Percentiles rank a stretch among this genome's conserved stretches.
phyloP scores from a whole-genome alignment of 1,140 invertebrate genomes.

The Paralvinella palmiformis region DNA sequence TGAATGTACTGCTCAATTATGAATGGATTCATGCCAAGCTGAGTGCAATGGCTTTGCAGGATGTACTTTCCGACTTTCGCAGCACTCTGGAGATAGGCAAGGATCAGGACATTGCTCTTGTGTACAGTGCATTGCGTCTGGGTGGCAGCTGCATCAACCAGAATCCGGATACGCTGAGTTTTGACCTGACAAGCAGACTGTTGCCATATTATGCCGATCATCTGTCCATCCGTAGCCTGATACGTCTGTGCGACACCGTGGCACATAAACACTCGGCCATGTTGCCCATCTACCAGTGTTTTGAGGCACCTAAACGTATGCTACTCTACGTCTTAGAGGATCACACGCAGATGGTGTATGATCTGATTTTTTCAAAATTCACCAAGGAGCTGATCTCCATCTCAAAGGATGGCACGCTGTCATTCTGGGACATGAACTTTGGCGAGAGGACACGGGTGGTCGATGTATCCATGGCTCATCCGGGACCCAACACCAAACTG shows the following conservation, averaged over 20 bases:
- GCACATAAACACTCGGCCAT: conserved; percentile 18
- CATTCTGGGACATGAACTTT: conserved; percentile 18
- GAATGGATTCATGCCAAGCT: conserved; percentile 95
- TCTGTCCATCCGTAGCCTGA: conserved; percentile 69
- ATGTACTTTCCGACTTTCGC: conserved; percentile 81
- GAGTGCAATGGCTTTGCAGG: conserved; percentile 85
- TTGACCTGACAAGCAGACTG: conserved; percentile 85
- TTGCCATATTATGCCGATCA: conserved; percentile 60
- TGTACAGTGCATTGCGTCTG: conserved; percentile 87
- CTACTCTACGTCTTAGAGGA: conserved; percentile 18
- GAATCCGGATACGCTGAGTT: conserved; percentile 92
- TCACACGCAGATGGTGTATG: conserved; percentile 12
- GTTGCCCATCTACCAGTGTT: conserved; percentile 20
- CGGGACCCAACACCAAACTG: conserved; percentile 14
- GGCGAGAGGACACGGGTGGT: conserved; percentile 20
- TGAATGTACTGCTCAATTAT: conserved; percentile 94
- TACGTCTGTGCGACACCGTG: conserved; percentile 45
- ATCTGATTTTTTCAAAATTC: conserved; percentile 15
- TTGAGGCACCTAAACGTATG: conserved; percentile 15
- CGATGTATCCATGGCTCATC: conserved; percentile 11
- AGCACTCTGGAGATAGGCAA: not conserved
- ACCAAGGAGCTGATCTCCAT: conserved; percentile 21
- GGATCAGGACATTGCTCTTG: conserved; percentile 57
- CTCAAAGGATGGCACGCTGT: conserved; percentile 15
- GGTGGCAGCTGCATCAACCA: conserved; percentile 61